A percentile compares a stretch with the other conserved stretches of the same genome.
Evolutionary conservation across 2,797 vertebrate species (phyloP).

Genomic region (Tadarida brasiliensis): DNA sequence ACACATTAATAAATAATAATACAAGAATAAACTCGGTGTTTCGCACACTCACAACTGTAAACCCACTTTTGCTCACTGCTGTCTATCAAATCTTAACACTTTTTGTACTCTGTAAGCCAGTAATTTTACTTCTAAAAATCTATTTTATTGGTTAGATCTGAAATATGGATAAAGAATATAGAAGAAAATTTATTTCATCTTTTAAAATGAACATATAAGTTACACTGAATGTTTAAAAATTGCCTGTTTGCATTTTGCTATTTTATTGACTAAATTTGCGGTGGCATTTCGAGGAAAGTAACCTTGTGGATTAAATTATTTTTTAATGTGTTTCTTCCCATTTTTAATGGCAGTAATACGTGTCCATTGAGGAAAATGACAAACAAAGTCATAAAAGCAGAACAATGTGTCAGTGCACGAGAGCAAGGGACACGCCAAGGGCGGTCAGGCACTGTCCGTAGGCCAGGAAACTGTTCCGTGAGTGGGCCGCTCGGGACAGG

Average conservation of each 20-base stretch:
- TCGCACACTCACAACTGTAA: neutral
- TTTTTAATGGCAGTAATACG: slow-evolving; percentile 7
- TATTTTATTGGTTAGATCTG: neutral
- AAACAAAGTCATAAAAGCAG: neutral
- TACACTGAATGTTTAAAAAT: neutral
- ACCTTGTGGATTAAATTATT: neutral
- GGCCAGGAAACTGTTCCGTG: neutral
- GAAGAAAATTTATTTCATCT: neutral
- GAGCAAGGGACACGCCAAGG: neutral
- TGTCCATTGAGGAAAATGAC: neutral
- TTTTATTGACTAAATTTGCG: neutral
- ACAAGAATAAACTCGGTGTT: neutral
- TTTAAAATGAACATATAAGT: neutral
- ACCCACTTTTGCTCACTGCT: neutral
- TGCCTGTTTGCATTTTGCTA: neutral
- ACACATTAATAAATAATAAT: neutral
- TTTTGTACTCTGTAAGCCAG: neutral
- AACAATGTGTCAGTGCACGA: neutral
- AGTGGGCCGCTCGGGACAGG: neutral
- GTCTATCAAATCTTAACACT: neutral
- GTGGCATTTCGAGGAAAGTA: neutral
- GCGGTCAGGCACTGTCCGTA: too few species aligned
- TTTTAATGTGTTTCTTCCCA: neutral
- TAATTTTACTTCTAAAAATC: neutral
- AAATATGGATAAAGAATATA: neutral